phyloP scores from a whole-genome alignment of 2,888 invertebrate genomes.

The Merodon equestris region DNA sequence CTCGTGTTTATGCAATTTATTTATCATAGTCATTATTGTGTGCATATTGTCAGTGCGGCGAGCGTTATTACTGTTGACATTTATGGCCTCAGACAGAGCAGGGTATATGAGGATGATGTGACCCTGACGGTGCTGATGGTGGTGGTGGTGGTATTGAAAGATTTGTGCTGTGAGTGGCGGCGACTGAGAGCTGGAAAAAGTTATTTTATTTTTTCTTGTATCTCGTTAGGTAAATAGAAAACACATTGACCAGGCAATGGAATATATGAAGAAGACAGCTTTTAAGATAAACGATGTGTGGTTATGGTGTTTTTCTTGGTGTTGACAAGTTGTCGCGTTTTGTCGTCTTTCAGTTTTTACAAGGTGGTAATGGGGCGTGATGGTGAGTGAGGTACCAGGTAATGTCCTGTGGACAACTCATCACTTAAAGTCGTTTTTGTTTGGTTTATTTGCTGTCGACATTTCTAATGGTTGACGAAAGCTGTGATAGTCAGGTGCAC shows the following conservation, averaged over 20 bases:
- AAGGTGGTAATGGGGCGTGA: too few relatives aligned
- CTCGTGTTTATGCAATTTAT: slow-evolving; percentile 66
- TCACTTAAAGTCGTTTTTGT: too few relatives aligned
- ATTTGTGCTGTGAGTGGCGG: neutral
- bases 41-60: slow-evolving; percentile 42
- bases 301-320: too few relatives aligned
- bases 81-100: slow-evolving; percentile 49
- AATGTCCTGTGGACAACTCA: too few relatives aligned
- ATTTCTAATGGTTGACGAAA: too few relatives aligned
- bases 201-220: slow-evolving; percentile 13
- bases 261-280: neutral
- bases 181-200: slow-evolving; percentile 35
- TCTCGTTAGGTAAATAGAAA: slow-evolving; percentile 43
- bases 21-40: slow-evolving; percentile 50
- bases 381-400: too few relatives aligned
- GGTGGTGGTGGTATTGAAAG: slow-evolving; percentile 35
- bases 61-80: slow-evolving; percentile 38
- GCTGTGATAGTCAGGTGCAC: too few relatives aligned
- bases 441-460: too few relatives aligned
- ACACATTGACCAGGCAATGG: slow-evolving; percentile 37
- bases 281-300: neutral
- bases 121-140: neutral
- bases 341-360: too few relatives aligned
- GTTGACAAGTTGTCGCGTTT: too few relatives aligned
- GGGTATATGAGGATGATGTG: slow-evolving; percentile 20